Base-by-base conservation (phyloP, 2,888 invertebrate genomes). In the Thelaira solivaga region DNA sequence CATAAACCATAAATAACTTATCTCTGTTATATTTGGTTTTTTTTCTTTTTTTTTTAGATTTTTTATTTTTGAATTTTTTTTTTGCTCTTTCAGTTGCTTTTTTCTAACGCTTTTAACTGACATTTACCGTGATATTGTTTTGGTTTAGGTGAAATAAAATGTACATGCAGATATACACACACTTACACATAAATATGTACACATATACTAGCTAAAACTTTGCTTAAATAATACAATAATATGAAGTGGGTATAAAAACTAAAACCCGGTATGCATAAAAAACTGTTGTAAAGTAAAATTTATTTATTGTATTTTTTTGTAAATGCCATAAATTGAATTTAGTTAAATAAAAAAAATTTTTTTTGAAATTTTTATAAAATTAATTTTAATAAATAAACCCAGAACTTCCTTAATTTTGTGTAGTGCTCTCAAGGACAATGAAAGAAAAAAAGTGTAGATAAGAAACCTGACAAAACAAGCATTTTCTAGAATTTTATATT, bases 51-150 rank as follows among this genome's bases (percentile, higher is more conserved):
- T 53, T 67, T 22, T 1, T 10, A 24, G n/a, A 59, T 59, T 6
- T 47, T 45, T 24, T 26, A 43, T 16, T 16, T n/a, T n/a, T n/a
- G n/a, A n/a, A n/a, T n/a, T n/a, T n/a, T n/a, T n/a, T 26, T 20
- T 73, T 49, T 57, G 11, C 13, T 59, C 26, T 67, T 39, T 67
- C 53, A 20, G 16, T 39, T 13, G 39, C 10, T 76, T 20, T 57
- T 18, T 53, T 20, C 2, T 34, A 39, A 5, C 16, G 16, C n/a
- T 55, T 43, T 73, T 64, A 69, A 73, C 62, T 73, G 77, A 69
- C 68, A 77, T 77, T 68, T 77, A 64, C 68, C 64, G 43, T 45
- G 73, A 77, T 77, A 77, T 68, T 73, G 73, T 57, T 49, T 59
- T 62, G 51, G 68, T 57, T 77, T 64, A 64, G 49, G n/a, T 24